Percentiles rank a stretch among this genome's conserved stretches.
These are phyloP conservation scores for Pocota personata DNA, from an alignment of 2,888 invertebrate genomes.

Conservation along the genomic window DNA sequence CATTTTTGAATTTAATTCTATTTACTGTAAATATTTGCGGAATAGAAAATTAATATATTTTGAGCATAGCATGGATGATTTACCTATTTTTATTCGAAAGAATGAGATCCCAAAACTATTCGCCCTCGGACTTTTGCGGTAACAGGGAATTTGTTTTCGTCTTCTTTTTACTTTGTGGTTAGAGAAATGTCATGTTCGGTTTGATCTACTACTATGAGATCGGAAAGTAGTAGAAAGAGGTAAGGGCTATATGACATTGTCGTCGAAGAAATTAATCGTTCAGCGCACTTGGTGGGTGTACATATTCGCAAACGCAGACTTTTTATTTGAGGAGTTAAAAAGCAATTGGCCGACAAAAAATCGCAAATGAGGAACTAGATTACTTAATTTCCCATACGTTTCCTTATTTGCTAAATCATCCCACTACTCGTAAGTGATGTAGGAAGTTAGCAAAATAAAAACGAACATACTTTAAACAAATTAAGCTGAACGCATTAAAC, in stretches of 20 bases:
- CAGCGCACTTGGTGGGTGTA: too few relatives aligned
- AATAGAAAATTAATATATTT: neutral
- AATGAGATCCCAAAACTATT: neutral
- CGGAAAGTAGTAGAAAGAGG: neutral
- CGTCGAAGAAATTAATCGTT: too few relatives aligned
- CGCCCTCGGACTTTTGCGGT: constrained; percentile 29
- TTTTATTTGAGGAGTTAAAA: too few relatives aligned
- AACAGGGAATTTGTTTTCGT: constrained; percentile 48
- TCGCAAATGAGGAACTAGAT: too few relatives aligned
- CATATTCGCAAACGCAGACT: too few relatives aligned
- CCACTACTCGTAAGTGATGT: too few relatives aligned
- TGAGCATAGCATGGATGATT: neutral
- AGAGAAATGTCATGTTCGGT: neutral
- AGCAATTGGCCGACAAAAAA: too few relatives aligned
- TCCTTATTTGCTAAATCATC: too few relatives aligned
- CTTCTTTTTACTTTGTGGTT: neutral
- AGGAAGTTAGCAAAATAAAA: too few relatives aligned
- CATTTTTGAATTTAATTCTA: constrained; percentile 68
- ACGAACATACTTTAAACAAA: too few relatives aligned
- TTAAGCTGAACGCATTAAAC: too few relatives aligned
- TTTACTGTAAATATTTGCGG: neutral
- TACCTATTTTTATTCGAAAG: constrained; percentile 3
- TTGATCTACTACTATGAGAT: neutral
- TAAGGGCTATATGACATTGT: neutral
- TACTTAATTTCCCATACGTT: too few relatives aligned